Base-by-base conservation (phyloP, 1,140 invertebrate genomes). In the Diachasma alloeum region DNA sequence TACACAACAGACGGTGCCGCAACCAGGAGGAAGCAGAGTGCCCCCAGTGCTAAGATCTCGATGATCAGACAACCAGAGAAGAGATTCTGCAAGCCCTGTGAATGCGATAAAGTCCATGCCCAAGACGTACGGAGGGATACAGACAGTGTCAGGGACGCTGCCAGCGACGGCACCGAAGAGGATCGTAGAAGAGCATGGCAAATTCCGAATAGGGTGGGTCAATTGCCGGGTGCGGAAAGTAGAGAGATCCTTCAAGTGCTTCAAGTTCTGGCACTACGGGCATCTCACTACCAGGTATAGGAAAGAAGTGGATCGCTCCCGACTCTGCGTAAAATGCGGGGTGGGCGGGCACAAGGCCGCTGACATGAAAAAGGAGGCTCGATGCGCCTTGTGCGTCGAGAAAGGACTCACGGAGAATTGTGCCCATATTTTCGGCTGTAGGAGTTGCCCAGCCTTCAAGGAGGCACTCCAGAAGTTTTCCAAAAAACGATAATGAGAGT, bases 251-350 rank as follows among this genome's bases (percentile, higher is more conserved):
- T 3, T 48, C 13, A n/a, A 74, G 39, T 75, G 77, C n/a, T 81
- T 36, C 37, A 79, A 75, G 19, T 79, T 77, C 69, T 80, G 75
- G 79, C 68, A 79, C n/a, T 77, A 63, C 17, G 71, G 74, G 2
- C 75, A 80, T 36, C 8, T 71, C 0, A 26, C 11, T 0, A 0
- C 26, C 10, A 13, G 63, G 0, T 79, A 75, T 13, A 70, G 71
- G n/a, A 72, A 66, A 15, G 8, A 31, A 17, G 22, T 72, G 0
- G 72, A 79, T 31, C 37, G 44, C 24, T 59, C 75, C 3, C 19
- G n/a, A 37, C 39, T 59, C 36, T 76, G 63, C 11, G 39, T 39
- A 0, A 76, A 24, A 22, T 72, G 53, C 37, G 56, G 75, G 5
- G 5, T 46, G 9, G 37, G 37, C 6, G 56, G 53, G 1, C 48